These are phyloP conservation scores for Diloba caeruleocephala DNA, from an alignment of 2,888 invertebrate species.

Conservation along the genomic window DNA sequence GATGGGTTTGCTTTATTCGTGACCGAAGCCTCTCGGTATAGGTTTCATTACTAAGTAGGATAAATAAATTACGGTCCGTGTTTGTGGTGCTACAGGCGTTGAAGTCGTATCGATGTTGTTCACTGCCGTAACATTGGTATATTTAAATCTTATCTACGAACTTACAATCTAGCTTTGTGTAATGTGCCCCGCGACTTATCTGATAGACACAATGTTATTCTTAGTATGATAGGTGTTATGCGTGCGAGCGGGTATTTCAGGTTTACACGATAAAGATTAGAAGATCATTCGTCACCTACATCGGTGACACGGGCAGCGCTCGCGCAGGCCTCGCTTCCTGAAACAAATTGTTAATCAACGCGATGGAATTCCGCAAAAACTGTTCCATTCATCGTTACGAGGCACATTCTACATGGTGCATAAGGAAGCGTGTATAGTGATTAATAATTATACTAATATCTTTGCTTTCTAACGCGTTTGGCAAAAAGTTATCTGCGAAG, in stretches of 20 bases:
- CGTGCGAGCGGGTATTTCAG: slow-evolving; percentile 13
- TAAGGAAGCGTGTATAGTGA: slow-evolving; percentile 56
- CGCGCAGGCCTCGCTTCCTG: slow-evolving; percentile 17
- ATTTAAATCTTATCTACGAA: slow-evolving; percentile 4
- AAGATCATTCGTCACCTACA: slow-evolving; percentile 12
- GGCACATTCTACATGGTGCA: slow-evolving; percentile 25
- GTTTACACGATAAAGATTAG: slow-evolving; percentile 18
- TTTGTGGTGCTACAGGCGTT: too few relatives aligned
- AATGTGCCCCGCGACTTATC: slow-evolving; percentile 24
- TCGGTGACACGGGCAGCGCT: slow-evolving; percentile 16
- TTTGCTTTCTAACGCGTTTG: slow-evolving; percentile 59
- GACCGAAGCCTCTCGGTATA: too few relatives aligned
- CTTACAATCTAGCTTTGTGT: slow-evolving; percentile 3
- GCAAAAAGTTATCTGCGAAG: slow-evolving; percentile 54
- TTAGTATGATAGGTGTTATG: slow-evolving; percentile 25
- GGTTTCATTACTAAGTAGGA: too few relatives aligned
- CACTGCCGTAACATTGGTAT: neutral
- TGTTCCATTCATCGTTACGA: slow-evolving; percentile 5
- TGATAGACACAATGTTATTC: slow-evolving; percentile 13
- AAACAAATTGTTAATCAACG: slow-evolving; percentile 5
- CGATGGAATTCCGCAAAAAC: slow-evolving; percentile 17
- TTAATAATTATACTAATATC: slow-evolving; percentile 58
- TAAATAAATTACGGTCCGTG: too few relatives aligned
- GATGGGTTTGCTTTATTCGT: too few relatives aligned
- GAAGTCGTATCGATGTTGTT: too few relatives aligned